Conservation (phyloP, 2,797 vertebrate genomes). For the Acanthis flammea region DNA sequence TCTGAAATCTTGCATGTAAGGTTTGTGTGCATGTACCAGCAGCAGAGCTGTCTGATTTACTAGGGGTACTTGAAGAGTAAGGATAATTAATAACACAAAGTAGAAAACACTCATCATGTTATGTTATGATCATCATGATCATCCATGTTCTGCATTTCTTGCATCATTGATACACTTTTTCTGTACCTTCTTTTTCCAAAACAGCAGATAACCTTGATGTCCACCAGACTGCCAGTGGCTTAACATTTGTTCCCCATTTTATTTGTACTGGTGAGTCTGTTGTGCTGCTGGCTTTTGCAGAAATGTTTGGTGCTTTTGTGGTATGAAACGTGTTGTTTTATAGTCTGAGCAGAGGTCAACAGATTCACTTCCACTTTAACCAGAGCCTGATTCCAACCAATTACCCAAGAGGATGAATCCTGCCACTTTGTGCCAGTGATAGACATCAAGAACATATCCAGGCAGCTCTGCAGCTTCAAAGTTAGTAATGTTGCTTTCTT, state of each 20-base stretch:
- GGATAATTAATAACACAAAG: neutral
- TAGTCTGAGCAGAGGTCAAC: neutral
- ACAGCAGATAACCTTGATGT: neutral
- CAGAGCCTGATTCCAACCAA: neutral
- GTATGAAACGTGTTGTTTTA: constrained; percentile 4
- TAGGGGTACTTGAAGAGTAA: neutral
- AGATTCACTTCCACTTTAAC: constrained; percentile 19
- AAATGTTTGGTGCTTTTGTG: constrained; percentile 37
- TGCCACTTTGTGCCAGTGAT: neutral
- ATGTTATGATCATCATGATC: neutral
- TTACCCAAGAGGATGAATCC: neutral
- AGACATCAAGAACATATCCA: neutral
- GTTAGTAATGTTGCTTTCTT: neutral
- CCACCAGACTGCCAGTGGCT: neutral
- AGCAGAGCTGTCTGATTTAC: neutral
- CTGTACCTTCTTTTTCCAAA: neutral
- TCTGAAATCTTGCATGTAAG: neutral
- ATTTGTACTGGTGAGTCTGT: neutral
- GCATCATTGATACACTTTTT: neutral
- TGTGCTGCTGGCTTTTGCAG: neutral
- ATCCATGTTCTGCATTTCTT: neutral
- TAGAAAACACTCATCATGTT: neutral
- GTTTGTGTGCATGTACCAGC: neutral
- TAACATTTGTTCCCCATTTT: neutral
- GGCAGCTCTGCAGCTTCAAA: neutral